Base-by-base conservation (phyloP, 2,888 invertebrate genomes). In the Parasteatoda lunata region DNA sequence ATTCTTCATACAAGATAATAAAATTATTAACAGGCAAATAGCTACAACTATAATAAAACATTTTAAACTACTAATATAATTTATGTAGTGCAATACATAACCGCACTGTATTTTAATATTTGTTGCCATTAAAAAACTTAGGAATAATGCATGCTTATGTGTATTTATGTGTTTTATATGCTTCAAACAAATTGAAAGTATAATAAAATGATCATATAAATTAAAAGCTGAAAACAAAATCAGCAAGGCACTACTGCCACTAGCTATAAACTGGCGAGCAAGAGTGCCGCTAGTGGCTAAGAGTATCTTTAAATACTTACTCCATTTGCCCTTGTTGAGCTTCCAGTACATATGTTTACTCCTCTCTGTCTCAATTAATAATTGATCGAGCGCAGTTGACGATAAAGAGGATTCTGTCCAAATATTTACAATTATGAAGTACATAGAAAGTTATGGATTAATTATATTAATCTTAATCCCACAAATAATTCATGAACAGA, bases 341-440 rank as follows among this genome's bases (percentile, higher is more conserved):
- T 88, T 84, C 80, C 81, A 88, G 78, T 88, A 88, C 88, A 84
- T 88, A 82, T 88, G 88, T 84, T 84, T 88, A 75, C 76, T 82
- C 81, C 88, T 52, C 76, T 84, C 84, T 51, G 84, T 73, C 65
- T 88, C 89, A 49, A 88, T 73, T 80, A 89, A 83, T 81, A 88
- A 84, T 84, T 89, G 89, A 81, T 89, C 89, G 84, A 89, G 87
- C 65, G 89, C 84, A 81, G 89, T 87, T 64, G 89, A 89, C 9
- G 89, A 89, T 76, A 78, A 89, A 49, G 89, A 89, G 15, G 87
- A 83, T 84, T 88, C 88, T 88, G 88, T 78, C 83, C 88, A 84
- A 81, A 87, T 68, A 87, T 65, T 87, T 66, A 85, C 59, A 77
- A 49, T 70, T 68, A 76, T 80, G 54, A 85, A 66, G 76, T 66